A percentile compares a stretch with the other conserved stretches of the same genome.
Evolutionary conservation across 2,797 vertebrate species (phyloP).

Genomic region (Anniella stebbinsi): DNA sequence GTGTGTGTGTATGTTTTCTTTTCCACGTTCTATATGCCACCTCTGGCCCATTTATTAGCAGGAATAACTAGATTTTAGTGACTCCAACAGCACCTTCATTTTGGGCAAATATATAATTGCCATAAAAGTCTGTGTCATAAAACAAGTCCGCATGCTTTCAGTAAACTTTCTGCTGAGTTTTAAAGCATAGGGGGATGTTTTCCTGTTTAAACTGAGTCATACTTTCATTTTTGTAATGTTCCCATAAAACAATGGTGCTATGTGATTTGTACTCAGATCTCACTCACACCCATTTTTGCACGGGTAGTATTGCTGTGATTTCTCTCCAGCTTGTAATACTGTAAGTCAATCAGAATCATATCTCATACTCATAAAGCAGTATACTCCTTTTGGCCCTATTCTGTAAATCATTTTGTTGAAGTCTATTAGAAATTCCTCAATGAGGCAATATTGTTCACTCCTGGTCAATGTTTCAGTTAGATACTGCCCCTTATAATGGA

Average conservation of each 20-base stretch:
- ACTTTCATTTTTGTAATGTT: constrained; percentile 34
- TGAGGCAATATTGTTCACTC: constrained; percentile 36
- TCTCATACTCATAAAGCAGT: constrained; percentile 15
- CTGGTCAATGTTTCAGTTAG: constrained; percentile 12
- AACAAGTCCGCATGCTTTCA: constrained; percentile 14
- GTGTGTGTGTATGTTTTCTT: not conserved
- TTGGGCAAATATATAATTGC: not conserved
- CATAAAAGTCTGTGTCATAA: constrained; percentile 16
- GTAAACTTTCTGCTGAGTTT: constrained; percentile 26
- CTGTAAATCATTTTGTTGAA: constrained; percentile 4
- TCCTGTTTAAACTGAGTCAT: not conserved
- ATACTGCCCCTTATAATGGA: constrained; percentile 38
- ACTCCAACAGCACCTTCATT: constrained; percentile 8
- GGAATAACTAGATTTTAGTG: not conserved
- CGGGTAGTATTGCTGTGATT: constrained; percentile 4
- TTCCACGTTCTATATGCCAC: not conserved
- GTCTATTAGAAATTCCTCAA: constrained; percentile 32
- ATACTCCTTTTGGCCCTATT: constrained; percentile 20
- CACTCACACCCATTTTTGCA: not conserved
- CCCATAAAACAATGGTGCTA: not conserved
- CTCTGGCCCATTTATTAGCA: not conserved
- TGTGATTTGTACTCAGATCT: not conserved
- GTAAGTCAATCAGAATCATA: constrained; percentile 13
- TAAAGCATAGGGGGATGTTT: not conserved
- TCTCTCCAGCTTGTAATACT: constrained; percentile 9